phyloP scores from a whole-genome alignment of 2,888 invertebrate genomes.

The Hypsopygia costalis region DNA sequence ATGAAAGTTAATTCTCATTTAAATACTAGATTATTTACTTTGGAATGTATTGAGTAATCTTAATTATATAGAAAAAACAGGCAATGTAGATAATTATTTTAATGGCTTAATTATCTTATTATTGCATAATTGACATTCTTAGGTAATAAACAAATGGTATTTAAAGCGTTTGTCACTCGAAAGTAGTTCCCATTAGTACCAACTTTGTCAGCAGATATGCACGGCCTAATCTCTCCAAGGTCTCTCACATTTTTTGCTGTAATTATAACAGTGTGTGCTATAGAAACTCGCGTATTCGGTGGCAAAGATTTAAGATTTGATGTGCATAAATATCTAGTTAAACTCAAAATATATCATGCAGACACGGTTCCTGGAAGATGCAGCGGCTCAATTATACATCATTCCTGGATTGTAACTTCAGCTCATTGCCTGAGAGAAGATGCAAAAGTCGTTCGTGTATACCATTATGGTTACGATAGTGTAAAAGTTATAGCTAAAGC shows the following conservation, averaged over 20 bases:
- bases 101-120: neutral
- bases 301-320: conserved; percentile 17
- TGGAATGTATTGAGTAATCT: too few relatives aligned
- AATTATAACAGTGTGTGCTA: neutral
- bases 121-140: conserved; percentile 12
- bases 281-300: conserved; percentile 17
- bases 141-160: conserved; percentile 5
- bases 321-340: conserved; percentile 26
- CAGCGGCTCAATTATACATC: conserved; percentile 30
- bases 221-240: too few relatives aligned
- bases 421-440: conserved; percentile 27
- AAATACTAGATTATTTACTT: too few relatives aligned
- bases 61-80: too few relatives aligned
- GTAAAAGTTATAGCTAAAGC: conserved; percentile 13
- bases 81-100: too few relatives aligned
- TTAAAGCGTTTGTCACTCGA: too few relatives aligned
- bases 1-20: too few relatives aligned
- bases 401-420: conserved; percentile 27
- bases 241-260: neutral
- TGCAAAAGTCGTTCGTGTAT: conserved; percentile 1
- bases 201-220: too few relatives aligned
- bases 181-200: too few relatives aligned
- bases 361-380: conserved; percentile 11
- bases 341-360: conserved; percentile 12
- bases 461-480: conserved; percentile 8